Evolutionary conservation across 2,797 vertebrate genomes (phyloP).

Genomic region (Eidolon dupreanum): DNA sequence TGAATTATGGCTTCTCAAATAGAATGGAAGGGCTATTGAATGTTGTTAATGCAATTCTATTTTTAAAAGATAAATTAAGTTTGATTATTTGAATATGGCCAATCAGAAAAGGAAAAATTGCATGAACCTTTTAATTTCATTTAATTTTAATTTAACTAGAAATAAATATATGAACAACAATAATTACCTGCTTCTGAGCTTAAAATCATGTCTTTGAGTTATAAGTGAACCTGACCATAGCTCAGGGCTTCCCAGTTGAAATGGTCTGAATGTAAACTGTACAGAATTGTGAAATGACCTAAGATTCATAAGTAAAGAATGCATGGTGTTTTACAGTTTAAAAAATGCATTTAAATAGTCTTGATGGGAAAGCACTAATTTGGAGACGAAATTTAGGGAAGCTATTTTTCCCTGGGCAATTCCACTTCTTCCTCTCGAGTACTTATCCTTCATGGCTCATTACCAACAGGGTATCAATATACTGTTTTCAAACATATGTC

Average conservation of each 20-base stretch:
- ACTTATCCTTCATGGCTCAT: neutral
- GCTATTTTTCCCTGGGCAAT: neutral
- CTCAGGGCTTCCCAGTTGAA: neutral
- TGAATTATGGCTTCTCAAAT: conserved; percentile 60
- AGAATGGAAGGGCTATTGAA: neutral
- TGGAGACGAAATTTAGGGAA: neutral
- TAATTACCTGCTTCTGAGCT: neutral
- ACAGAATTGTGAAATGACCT: neutral
- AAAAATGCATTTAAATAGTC: neutral
- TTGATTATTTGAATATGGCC: conserved; percentile 43
- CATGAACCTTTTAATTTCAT: neutral
- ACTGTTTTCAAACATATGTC: neutral
- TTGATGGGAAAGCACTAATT: neutral
- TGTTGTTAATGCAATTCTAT: conserved; percentile 44
- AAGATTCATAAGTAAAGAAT: neutral
- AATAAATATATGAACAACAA: neutral
- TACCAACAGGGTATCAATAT: neutral
- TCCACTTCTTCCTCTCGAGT: neutral
- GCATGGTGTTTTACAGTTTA: neutral
- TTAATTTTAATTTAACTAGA: conserved; percentile 33
- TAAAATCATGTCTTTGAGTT: neutral
- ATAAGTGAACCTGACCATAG: neutral
- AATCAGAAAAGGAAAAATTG: neutral
- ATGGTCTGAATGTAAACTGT: neutral
- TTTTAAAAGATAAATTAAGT: conserved; percentile 66